These are phyloP conservation scores for Gnathochromis pfefferi DNA, from an alignment of 2,113 vertebrate species.

Conservation along the genomic window DNA sequence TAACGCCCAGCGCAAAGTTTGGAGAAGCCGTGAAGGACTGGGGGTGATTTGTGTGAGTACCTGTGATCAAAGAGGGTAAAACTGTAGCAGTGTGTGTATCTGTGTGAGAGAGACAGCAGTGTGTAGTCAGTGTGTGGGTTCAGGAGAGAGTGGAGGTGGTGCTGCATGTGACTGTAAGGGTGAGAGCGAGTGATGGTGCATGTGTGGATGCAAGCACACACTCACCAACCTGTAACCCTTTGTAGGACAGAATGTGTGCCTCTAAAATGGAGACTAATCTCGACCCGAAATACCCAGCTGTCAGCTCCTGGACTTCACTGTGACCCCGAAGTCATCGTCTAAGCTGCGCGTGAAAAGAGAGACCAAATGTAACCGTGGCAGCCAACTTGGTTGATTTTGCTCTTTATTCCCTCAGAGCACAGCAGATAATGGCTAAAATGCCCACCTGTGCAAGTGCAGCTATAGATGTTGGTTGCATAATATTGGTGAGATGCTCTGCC, in stretches of 20 bases:
- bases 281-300: background rate
- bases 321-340: constrained; percentile 23
- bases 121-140: constrained; percentile 43
- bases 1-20: constrained; percentile 36
- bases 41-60: constrained; percentile 39
- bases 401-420: constrained; percentile 6
- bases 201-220: background rate
- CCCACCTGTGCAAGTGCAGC: constrained; percentile 40
- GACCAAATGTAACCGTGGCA: background rate
- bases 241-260: background rate
- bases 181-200: background rate
- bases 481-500: constrained; percentile 41
- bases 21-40: constrained; percentile 25
- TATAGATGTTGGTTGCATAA: constrained; percentile 62
- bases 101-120: background rate
- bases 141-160: constrained; percentile 53
- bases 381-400: background rate
- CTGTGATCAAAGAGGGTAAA: background rate
- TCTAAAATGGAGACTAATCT: constrained; percentile 26
- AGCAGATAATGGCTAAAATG: constrained; percentile 43
- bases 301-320: background rate
- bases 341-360: constrained; percentile 11
- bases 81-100: background rate
- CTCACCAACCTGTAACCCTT: constrained; percentile 12
- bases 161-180: constrained; percentile 35